Base-by-base conservation (phyloP, 2,113 vertebrate genomes). In the Speoplatyrhinus poulsoni region DNA sequence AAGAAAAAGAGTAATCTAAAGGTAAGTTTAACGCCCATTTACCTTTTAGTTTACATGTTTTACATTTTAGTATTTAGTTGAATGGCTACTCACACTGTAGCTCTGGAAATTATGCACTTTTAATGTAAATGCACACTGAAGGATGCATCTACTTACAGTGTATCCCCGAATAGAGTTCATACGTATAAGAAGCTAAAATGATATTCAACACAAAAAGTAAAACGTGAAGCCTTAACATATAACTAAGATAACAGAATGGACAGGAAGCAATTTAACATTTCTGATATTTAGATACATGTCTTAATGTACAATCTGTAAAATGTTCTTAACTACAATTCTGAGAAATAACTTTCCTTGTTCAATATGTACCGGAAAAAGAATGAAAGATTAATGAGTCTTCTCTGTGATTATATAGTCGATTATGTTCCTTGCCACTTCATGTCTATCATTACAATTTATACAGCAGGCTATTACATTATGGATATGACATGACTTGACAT, bases 21-120 rank as follows among this genome's bases (percentile, higher is more conserved):
- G 81, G 82, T 83, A 80, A 62, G 78, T 76, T 54, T 55, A 26
- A 26, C 26, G 19, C 1, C 19, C 0, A 74, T 76, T 68, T 59
- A 73, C 65, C 54, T 74, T 19, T 58, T 50, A 13, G 32, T 55
- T 12, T 46, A 52, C 0, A 68, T 12, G 26, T 26, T 26, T 73
- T 11, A 32, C 46, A 41, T 58, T 62, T 15, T 8, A 62, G 62
- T 36, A 9, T 41, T 6, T 41, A 41, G 36, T 26, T 26, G 36
- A 41, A 41, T 5, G 5, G 36, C 36, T 41, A 10, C 7, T 47
- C 56, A 70, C 63, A 8, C 64, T 9, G n/a, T 64, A 52, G 67
- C 12, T 60, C 32, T 54, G 41, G 66, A 26, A 77, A 59, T 26
- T 32, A 5, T 12, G 16, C 11, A 60, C 49, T 3, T 16, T 32